Conservation (phyloP, 2,888 invertebrate species). For the Dryococelus australis region DNA sequence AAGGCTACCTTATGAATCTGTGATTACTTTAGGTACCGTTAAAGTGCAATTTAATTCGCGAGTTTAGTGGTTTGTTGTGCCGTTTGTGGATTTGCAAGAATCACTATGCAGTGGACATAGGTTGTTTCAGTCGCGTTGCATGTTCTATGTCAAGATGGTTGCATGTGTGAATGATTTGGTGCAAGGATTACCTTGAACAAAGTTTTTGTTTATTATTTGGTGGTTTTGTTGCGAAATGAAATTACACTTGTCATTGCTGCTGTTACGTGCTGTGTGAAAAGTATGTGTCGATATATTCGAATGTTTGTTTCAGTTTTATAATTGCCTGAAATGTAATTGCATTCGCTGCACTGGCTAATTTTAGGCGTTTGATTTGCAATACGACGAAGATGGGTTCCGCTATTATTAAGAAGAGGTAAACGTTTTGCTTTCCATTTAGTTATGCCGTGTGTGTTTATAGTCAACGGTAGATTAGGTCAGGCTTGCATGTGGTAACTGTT, state of each 20-base stretch:
- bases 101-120: constrained; percentile 47
- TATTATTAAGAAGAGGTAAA: not conserved
- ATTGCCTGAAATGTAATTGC: constrained; percentile 33
- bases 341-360: constrained; percentile 39
- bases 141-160: constrained; percentile 55
- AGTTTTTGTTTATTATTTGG: constrained; percentile 24
- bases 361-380: constrained; percentile 34
- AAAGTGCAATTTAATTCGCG: constrained; percentile 33
- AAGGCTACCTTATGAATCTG: constrained; percentile 29
- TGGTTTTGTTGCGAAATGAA: not conserved
- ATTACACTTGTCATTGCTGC: not conserved
- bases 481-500: no score
- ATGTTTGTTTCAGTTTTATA: constrained; percentile 27
- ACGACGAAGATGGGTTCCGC: constrained; percentile 12
- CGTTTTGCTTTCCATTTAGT: no score
- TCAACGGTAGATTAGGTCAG: no score
- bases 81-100: constrained; percentile 40
- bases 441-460: no score
- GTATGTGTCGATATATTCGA: not conserved
- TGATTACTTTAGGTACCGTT: constrained; percentile 29
- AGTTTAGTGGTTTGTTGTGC: constrained; percentile 27
- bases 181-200: constrained; percentile 51
- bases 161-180: constrained; percentile 55
- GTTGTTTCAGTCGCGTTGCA: constrained; percentile 51
- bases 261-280: not conserved